Base-by-base conservation (phyloP, 2,797 vertebrate genomes). In the Oryzias dopingdopingensis region DNA sequence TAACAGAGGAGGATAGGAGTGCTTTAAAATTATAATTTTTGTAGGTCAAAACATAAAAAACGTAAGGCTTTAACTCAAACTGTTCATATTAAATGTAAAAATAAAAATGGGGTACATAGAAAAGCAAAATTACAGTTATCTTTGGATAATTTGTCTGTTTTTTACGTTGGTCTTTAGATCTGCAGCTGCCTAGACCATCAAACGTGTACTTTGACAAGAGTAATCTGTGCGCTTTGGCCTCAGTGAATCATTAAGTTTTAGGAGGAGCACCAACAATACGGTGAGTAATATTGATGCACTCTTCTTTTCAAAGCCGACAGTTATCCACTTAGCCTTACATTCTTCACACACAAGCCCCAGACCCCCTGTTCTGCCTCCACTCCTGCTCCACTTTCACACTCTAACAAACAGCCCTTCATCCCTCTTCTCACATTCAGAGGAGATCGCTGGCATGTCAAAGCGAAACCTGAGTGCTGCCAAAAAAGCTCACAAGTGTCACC, bases 391-490 rank as follows among this genome's bases (percentile, higher is more conserved):
- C 76, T 86, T 86, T 89, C 77, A 81, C 58, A 12, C 67, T 53
- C 77, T 81, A 69, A 90, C 88, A 90, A 90, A 86, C 74, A 79
- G 66, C 78, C 77, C 79, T 83, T 89, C 83, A 84, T 89, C 69
- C 80, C 54, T 59, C 80, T 70, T 60, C 71, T 52, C 44, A 50
- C 47, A n/a, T 61, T 59, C 32, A 90, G 70, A 77, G 59, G 53
- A 63, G 59, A 51, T 85, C 71, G 88, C 71, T 88, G 66, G 78
- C 82, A 88, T 84, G 65, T 90, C 76, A 86, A 86, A 84, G 76
- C 52, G 26, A 72, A 56, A 59, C 70, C 68, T 62, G 70, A 81
- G 65, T 74, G 74, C 81, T 70, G 77, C 78, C 61, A 82, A 81
- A 83, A 32, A 56, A 82, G 67, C 59, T 69, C 66, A 85, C 74